Conservation (phyloP, 2,113 vertebrate species). For the Chionodraco myersi region DNA sequence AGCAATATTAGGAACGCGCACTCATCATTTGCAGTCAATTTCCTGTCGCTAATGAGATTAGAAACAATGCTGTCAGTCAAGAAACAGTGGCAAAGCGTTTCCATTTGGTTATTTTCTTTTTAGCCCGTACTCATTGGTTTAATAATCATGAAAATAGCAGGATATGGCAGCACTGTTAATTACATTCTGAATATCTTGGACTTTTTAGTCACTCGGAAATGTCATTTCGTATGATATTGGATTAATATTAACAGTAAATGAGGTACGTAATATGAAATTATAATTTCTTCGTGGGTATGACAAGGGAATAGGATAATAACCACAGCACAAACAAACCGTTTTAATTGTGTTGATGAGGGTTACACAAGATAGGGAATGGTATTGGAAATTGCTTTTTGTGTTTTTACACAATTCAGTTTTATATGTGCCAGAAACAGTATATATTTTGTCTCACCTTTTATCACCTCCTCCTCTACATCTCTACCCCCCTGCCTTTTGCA, state of each 20-base stretch:
- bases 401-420: slow-evolving; percentile 21
- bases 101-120: slow-evolving; percentile 71
- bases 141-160: slow-evolving; percentile 80
- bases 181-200: slow-evolving; percentile 77
- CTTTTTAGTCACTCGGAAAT: slow-evolving; percentile 73
- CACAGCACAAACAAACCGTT: slow-evolving; percentile 62
- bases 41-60: slow-evolving; percentile 82
- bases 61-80: slow-evolving; percentile 83
- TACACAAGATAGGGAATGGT: slow-evolving; percentile 32
- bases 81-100: slow-evolving; percentile 72
- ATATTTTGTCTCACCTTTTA: background rate
- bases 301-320: slow-evolving; percentile 64
- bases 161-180: slow-evolving; percentile 79
- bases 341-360: slow-evolving; percentile 59
- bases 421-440: background rate
- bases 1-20: slow-evolving; percentile 77
- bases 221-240: slow-evolving; percentile 77
- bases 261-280: slow-evolving; percentile 70
- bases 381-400: slow-evolving; percentile 20
- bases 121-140: slow-evolving; percentile 66
- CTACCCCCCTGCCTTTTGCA: background rate
- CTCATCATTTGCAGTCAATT: slow-evolving; percentile 85
- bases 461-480: slow-evolving; percentile 16
- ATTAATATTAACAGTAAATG: slow-evolving; percentile 77
- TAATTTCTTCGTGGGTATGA: slow-evolving; percentile 57